These are phyloP conservation scores for Alcedo atthis DNA, from an alignment of 2,797 vertebrate genomes.

Conservation along the genomic window DNA sequence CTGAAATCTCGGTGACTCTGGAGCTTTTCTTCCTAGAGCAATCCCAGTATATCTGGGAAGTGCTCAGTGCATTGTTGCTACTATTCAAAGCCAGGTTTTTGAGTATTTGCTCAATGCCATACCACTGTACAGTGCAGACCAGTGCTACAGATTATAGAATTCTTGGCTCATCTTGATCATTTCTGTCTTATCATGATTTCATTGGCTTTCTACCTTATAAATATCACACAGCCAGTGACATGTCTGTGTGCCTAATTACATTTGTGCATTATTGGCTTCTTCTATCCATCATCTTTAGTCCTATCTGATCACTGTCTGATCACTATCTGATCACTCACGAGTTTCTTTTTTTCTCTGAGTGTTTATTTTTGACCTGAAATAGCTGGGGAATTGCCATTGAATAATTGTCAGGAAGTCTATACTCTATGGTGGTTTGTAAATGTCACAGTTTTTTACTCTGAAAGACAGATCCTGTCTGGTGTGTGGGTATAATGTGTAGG, in stretches of 20 bases:
- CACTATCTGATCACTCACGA: accelerated
- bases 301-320: background rate
- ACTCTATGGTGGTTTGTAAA: background rate
- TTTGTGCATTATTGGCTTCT: background rate
- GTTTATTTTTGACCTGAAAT: background rate
- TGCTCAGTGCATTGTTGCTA: background rate
- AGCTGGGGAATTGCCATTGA: background rate
- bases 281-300: background rate
- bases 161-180: background rate
- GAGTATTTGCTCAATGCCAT: background rate
- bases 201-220: background rate
- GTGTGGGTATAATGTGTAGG: background rate
- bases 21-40: background rate
- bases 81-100: background rate
- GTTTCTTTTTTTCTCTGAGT: background rate
- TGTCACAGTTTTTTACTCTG: background rate
- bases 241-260: background rate
- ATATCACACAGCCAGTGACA: background rate
- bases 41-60: background rate
- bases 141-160: background rate
- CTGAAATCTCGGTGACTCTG: background rate
- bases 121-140: background rate
- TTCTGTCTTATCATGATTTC: background rate
- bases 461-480: background rate
- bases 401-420: background rate